phyloP scores from a whole-genome alignment of 1,140 invertebrate species.

The Mya arenaria region DNA sequence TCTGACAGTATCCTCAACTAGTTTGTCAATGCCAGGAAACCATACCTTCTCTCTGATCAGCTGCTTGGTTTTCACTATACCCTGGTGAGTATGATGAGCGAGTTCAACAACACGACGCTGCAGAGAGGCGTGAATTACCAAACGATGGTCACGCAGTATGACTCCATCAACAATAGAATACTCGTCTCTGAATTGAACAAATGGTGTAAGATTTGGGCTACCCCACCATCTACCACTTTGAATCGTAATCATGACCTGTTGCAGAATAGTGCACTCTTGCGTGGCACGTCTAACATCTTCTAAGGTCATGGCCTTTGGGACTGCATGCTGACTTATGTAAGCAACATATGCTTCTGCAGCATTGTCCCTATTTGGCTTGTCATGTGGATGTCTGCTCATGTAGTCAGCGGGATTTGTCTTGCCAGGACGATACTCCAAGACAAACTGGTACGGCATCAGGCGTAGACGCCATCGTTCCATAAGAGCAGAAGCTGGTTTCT shows the following conservation, averaged over 20 bases:
- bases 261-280: neutral
- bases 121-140: slow-evolving; percentile 60
- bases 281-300: slow-evolving; percentile 36
- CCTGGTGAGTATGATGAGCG: slow-evolving; percentile 65
- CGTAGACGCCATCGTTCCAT: slow-evolving; percentile 59
- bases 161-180: slow-evolving; percentile 37
- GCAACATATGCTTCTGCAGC: slow-evolving; percentile 56
- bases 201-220: slow-evolving; percentile 14
- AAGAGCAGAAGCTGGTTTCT: slow-evolving; percentile 19
- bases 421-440: slow-evolving; percentile 46
- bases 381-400: slow-evolving; percentile 57
- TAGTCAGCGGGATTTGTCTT: slow-evolving; percentile 59
- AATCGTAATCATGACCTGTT: slow-evolving; percentile 43
- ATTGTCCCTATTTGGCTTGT: slow-evolving; percentile 20
- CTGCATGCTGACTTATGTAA: slow-evolving; percentile 29
- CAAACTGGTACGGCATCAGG: slow-evolving; percentile 48
- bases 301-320: slow-evolving; percentile 40
- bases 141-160: slow-evolving; percentile 32
- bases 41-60: slow-evolving; percentile 72
- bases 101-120: slow-evolving; percentile 56
- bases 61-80: slow-evolving; percentile 67
- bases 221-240: slow-evolving; percentile 49
- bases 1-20: slow-evolving; percentile 61
- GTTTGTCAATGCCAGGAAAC: slow-evolving; percentile 69
- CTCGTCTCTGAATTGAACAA: slow-evolving; percentile 30